Conservation (phyloP, 1,140 invertebrate genomes). For the Cyrtorhinus lividipennis region DNA sequence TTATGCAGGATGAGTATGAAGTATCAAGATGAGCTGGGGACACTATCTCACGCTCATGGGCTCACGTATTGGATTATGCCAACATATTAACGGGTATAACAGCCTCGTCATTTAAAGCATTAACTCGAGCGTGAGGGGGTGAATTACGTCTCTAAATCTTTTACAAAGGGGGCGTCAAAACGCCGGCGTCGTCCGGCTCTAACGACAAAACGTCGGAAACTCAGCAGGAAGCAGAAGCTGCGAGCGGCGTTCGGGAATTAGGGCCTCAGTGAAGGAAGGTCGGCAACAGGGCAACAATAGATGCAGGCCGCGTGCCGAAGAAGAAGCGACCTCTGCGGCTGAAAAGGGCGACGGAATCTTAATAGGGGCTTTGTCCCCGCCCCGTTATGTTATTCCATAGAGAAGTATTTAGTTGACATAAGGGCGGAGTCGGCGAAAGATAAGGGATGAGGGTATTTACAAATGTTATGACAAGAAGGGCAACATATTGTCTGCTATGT, state of each 20-base stretch:
- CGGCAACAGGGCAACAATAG: neutral
- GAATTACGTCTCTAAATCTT: neutral
- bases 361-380: neutral
- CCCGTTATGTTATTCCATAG: too few relatives aligned
- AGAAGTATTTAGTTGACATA: neutral
- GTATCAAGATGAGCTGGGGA: too few relatives aligned
- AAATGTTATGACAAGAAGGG: conserved; percentile 10
- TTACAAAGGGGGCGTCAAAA: too few relatives aligned
- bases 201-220: neutral
- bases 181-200: too few relatives aligned
- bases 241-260: neutral
- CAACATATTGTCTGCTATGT: neutral
- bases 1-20: too few relatives aligned
- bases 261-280: neutral
- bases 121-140: neutral
- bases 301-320: neutral
- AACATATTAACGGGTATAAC: too few relatives aligned
- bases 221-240: neutral
- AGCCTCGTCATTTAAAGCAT: too few relatives aligned
- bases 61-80: too few relatives aligned
- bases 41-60: too few relatives aligned
- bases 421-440: neutral
- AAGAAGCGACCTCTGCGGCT: neutral
- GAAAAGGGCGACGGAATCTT: neutral
- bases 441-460: conserved; percentile 13